A percentile compares a stretch with the other conserved stretches of the same genome.
phyloP scores from a whole-genome alignment of 2,113 vertebrate genomes.

The Ibidorhyncha struthersii region DNA sequence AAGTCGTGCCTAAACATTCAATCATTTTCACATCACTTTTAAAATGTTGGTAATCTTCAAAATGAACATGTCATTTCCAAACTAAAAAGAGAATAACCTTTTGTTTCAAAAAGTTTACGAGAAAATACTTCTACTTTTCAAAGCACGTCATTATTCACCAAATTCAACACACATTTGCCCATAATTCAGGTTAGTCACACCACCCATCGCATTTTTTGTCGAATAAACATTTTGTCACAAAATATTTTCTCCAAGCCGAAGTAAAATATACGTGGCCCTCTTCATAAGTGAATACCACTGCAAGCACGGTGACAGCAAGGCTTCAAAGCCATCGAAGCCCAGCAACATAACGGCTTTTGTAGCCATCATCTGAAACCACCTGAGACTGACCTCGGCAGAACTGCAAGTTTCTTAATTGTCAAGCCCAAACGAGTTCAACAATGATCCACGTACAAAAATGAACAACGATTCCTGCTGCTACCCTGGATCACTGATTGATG shows the following conservation, averaged over 20 bases:
- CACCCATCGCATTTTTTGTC: neutral
- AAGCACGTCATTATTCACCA: neutral
- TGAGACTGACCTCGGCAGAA: neutral
- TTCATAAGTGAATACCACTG: neutral
- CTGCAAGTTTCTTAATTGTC: neutral
- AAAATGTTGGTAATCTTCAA: neutral
- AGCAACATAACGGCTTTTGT: neutral
- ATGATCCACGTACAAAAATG: neutral
- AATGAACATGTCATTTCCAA: neutral
- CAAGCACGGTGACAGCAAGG: neutral
- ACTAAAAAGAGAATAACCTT: neutral
- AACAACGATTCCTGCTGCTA: neutral
- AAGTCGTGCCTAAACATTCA: neutral
- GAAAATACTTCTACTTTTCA: neutral
- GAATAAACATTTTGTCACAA: neutral
- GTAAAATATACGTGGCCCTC: neutral
- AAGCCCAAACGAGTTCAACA: slow-evolving; percentile 2
- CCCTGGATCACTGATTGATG: slow-evolving; percentile 49
- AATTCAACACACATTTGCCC: neutral
- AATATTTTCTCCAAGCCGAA: neutral
- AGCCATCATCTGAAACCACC: neutral
- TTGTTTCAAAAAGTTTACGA: neutral
- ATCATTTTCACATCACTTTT: neutral
- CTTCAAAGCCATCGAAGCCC: neutral
- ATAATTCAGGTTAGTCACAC: neutral